These are phyloP conservation scores for Calliopum simillimum DNA, from an alignment of 2,888 invertebrate genomes.

Conservation along the genomic window DNA sequence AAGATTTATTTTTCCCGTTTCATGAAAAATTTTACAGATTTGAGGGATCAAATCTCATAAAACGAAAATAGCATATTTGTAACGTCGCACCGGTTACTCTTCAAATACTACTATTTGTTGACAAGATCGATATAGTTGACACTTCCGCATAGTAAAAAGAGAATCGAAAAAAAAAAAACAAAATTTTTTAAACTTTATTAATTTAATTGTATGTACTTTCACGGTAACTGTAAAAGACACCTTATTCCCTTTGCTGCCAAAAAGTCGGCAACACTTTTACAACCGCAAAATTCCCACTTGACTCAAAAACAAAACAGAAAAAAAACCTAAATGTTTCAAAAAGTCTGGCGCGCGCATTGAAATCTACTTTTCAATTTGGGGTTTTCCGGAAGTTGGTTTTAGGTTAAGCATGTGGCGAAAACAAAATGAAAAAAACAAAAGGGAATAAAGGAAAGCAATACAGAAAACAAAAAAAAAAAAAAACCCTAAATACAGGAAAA, in stretches of 20 bases:
- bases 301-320: constrained; percentile 32
- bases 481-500: constrained; percentile 8
- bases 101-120: too few relatives aligned
- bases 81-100: too few relatives aligned
- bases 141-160: too few relatives aligned
- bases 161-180: too few relatives aligned
- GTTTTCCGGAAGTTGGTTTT: not conserved
- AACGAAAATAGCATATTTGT: too few relatives aligned
- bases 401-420: constrained; percentile 13
- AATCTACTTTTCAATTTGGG: constrained; percentile 35
- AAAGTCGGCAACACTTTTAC: not conserved
- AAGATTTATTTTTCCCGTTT: too few relatives aligned
- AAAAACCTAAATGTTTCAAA: constrained; percentile 32
- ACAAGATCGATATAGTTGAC: too few relatives aligned
- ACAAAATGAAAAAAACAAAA: constrained; percentile 17
- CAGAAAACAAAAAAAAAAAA: not conserved
- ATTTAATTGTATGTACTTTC: too few relatives aligned
- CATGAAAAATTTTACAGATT: too few relatives aligned
- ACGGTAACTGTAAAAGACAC: too few relatives aligned
- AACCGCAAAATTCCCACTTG: not conserved
- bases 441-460: not conserved
- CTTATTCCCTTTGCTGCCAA: too few relatives aligned
- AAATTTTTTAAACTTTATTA: not conserved
- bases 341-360: constrained; percentile 32
- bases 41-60: too few relatives aligned